Conservation (phyloP, 2,888 invertebrate genomes). For the Platycheirus albimanus region DNA sequence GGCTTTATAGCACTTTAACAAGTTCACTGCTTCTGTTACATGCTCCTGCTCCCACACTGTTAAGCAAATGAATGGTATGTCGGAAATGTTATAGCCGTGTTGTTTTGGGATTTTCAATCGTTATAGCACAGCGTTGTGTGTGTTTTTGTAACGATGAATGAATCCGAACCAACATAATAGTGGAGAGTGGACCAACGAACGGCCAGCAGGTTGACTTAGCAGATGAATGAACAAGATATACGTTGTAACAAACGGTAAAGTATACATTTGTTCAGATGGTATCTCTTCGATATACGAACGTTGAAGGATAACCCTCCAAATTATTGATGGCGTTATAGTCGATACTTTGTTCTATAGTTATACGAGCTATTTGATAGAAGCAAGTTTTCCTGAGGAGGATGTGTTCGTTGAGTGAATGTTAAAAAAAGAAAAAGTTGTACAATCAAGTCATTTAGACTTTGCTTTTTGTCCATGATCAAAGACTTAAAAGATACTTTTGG, state of each 20-base stretch:
- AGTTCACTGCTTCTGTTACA: slow-evolving; percentile 31
- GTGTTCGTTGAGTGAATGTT: too few species aligned
- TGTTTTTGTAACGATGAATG: slow-evolving; percentile 45
- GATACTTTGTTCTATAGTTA: too few species aligned
- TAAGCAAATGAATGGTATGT: slow-evolving; percentile 50
- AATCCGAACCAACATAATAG: slow-evolving; percentile 34
- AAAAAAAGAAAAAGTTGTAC: too few species aligned
- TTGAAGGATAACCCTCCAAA: too few species aligned
- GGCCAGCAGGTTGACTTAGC: slow-evolving; percentile 31
- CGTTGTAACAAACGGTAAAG: not conserved
- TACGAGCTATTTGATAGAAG: too few species aligned
- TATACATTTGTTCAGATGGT: not conserved
- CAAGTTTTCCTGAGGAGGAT: too few species aligned
- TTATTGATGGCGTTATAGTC: too few species aligned
- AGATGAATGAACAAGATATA: slow-evolving; percentile 21
- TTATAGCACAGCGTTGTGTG: slow-evolving; percentile 22
- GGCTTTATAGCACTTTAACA: slow-evolving; percentile 71
- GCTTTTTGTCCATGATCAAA: too few species aligned
- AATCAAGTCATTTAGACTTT: too few species aligned
- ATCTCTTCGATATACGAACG: not conserved
- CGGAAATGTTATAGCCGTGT: slow-evolving; percentile 14
- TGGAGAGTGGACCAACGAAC: too few species aligned
- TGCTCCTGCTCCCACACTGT: not conserved
- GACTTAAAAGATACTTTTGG: too few species aligned
- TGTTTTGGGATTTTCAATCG: slow-evolving; percentile 28